Evolutionary conservation across 1,140 invertebrate genomes (phyloP), one percentile per base, ranked within the genome.

Genomic region (Bombyx mandarina): DNA sequence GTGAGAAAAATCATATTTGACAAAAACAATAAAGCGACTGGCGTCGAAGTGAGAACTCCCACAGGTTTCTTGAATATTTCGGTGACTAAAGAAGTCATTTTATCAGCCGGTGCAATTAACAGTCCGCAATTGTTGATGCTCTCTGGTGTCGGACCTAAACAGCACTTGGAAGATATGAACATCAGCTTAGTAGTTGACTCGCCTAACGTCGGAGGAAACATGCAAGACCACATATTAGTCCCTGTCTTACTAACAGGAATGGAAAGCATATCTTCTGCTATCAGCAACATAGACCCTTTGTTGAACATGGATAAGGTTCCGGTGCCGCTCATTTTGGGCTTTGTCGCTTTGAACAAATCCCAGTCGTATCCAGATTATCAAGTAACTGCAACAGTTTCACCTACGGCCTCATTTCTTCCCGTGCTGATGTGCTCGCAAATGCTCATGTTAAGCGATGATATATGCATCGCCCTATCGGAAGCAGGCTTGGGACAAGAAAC

Each of bases 1-100:
- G 93, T 92, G 0, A 92, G 91, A 0, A 90, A 89, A 72, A 71
- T 95, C 2, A 62, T 93, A 1, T 91, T 95, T 6, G 89, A 94
- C 63, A 89, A 91, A 0, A 8, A 83, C 0, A 93, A 90, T 0
- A 93, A 90, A 56, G 71, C 67, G 6, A 56, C 56, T 22, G 76
- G 73, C 0, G 69, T 88, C 0, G 67, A 70, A 59, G 71, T 89
- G 12, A 71, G 72, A 47, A 61, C 73, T 57, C 92, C 91, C 8
- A 60, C 61, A 8, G 70, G 71, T 8, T 56, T 58, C 8, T 57
- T 78, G 18, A 58, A 72, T 12, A 55, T 67, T 4, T 68, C 75
- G 0, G 63, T 65, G 2, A 62, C 51, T 43, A 83, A 79, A 57
- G 92, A 93, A 75, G 74, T 90, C 0, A 73, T 90, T 2, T 45